Percentiles rank a stretch among this genome's conserved stretches.
Evolutionary conservation across 2,113 vertebrate genomes (phyloP).

Genomic region (Odobenus rosmarus): DNA sequence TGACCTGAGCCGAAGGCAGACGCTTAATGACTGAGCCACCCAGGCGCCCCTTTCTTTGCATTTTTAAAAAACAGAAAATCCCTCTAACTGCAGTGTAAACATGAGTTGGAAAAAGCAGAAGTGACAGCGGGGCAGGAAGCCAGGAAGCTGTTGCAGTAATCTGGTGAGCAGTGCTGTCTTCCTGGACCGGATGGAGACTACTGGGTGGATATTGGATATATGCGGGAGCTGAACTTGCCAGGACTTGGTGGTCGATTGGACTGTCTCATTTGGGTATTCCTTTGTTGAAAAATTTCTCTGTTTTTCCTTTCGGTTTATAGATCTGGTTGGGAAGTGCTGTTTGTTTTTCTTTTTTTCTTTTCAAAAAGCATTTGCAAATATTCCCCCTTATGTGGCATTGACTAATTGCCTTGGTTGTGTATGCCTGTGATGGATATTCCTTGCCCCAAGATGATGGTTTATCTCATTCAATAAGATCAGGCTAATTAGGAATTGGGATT

Average conservation of each 20-base stretch:
- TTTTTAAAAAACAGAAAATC: background rate
- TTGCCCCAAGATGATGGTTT: background rate
- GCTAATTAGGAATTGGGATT: constrained; percentile 9
- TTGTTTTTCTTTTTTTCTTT: background rate
- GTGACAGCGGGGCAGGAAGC: background rate
- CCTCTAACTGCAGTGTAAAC: background rate
- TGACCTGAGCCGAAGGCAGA: no score
- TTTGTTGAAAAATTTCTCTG: constrained; percentile 16
- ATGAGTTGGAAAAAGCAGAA: background rate
- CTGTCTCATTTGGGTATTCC: background rate
- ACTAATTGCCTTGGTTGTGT: background rate
- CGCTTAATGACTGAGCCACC: no score
- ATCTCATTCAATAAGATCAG: constrained; percentile 5
- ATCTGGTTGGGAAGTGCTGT: constrained; percentile 27
- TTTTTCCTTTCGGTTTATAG: constrained; percentile 48
- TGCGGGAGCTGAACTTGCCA: background rate
- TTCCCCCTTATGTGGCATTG: background rate
- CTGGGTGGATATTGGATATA: background rate
- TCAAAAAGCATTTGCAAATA: background rate
- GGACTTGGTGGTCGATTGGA: background rate
- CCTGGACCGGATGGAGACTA: background rate
- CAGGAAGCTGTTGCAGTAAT: background rate
- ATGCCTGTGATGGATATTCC: background rate
- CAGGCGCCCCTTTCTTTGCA: no score
- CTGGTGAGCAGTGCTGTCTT: accelerated